A percentile compares a stretch with the other conserved stretches of the same genome.
These are phyloP conservation scores for Egretta garzetta DNA, from an alignment of 2,113 vertebrate genomes.

Conservation along the genomic window DNA sequence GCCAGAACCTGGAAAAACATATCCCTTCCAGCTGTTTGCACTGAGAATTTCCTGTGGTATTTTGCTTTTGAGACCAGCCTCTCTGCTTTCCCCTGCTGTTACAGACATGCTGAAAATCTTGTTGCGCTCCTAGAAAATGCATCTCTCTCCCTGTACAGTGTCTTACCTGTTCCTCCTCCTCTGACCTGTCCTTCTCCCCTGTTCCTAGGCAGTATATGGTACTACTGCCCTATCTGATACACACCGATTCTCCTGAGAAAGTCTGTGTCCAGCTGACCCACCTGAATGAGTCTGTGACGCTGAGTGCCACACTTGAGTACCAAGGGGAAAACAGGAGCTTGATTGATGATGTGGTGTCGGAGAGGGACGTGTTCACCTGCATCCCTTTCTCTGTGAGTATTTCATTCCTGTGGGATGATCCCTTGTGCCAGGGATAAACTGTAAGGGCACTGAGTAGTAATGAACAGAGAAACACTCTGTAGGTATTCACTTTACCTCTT, in stretches of 20 bases:
- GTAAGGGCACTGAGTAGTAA: background rate
- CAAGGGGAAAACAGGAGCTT: slow-evolving; percentile 45
- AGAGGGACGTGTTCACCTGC: slow-evolving; percentile 32
- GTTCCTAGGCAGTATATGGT: slow-evolving; percentile 69
- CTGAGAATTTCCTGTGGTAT: background rate
- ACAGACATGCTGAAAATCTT: background rate
- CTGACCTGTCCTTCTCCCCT: background rate
- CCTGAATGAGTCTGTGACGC: slow-evolving; percentile 73
- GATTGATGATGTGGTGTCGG: slow-evolving; percentile 22
- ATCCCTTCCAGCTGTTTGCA: background rate
- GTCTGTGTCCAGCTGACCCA: slow-evolving; percentile 72
- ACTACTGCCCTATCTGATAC: slow-evolving; percentile 30
- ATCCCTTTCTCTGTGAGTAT: slow-evolving; percentile 59
- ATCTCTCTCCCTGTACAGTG: fast-evolving
- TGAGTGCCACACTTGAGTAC: slow-evolving; percentile 49
- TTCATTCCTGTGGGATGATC: background rate
- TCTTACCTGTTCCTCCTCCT: background rate
- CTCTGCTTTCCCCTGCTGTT: background rate
- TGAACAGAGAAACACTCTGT: background rate
- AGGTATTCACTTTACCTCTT: background rate
- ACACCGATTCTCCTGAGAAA: slow-evolving; percentile 28
- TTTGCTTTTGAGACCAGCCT: background rate
- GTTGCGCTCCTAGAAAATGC: background rate
- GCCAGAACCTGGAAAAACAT: background rate
- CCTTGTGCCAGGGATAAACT: background rate